Conservation (phyloP, 1,140 invertebrate genomes). For the Drosophila melanica region DNA sequence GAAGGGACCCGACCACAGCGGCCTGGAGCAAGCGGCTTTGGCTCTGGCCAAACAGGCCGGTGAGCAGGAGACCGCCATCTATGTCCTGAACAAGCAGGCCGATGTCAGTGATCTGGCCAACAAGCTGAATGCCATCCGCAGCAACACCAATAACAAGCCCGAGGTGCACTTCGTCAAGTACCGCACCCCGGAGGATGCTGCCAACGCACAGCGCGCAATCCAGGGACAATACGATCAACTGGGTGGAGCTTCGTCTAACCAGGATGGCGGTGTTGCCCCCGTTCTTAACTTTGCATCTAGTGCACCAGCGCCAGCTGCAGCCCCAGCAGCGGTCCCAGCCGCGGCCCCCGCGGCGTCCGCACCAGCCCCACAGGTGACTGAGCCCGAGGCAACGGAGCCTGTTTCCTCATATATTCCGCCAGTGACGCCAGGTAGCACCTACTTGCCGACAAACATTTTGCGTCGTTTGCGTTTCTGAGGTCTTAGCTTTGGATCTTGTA, state of each 20-base stretch:
- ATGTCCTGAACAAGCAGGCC: too few relatives aligned
- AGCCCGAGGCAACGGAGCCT: slow-evolving; percentile 36
- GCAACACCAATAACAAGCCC: too few relatives aligned
- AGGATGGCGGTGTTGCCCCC: slow-evolving; percentile 71
- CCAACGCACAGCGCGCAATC: slow-evolving; percentile 70
- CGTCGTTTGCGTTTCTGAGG: slow-evolving; percentile 58
- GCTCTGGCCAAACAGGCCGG: slow-evolving; percentile 73
- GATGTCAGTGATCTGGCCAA: too few relatives aligned
- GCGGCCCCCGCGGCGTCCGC: slow-evolving; percentile 4
- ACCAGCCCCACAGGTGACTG: slow-evolving; percentile 20
- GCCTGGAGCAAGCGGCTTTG: slow-evolving; percentile 69
- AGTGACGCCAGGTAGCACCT: slow-evolving; percentile 57
- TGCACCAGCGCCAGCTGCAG: slow-evolving; percentile 40
- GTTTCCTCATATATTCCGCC: slow-evolving; percentile 47
- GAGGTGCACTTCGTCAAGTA: too few relatives aligned
- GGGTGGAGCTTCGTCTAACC: slow-evolving; percentile 57
- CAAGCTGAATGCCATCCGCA: too few relatives aligned
- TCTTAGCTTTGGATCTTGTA: slow-evolving; percentile 24
- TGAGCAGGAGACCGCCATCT: slow-evolving; percentile 72
- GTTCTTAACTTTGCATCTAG: slow-evolving; percentile 78
- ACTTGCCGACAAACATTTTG: slow-evolving; percentile 69
- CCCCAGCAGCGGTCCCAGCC: not conserved
- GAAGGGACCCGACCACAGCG: slow-evolving; percentile 69
- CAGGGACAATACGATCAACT: slow-evolving; percentile 75
- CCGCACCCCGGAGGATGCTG: too few relatives aligned